Base-by-base conservation (phyloP, 2,113 vertebrate species). In the Sturnus vulgaris region DNA sequence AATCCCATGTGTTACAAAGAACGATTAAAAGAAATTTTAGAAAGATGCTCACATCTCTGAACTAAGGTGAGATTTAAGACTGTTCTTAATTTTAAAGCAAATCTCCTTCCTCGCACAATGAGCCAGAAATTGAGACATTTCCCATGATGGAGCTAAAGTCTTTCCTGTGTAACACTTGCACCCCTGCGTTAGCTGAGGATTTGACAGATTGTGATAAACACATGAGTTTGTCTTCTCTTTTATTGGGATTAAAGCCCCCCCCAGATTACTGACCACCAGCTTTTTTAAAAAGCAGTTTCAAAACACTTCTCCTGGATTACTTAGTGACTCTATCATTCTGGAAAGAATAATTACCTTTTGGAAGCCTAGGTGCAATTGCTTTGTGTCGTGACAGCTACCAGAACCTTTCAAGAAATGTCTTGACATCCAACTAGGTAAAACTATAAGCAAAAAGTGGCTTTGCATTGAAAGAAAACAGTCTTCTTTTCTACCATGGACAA, bases 101-200 rank as follows among this genome's bases (percentile, higher is more conserved):
- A 66, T 50, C 46, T 72, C 22, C 35, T 53, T 57, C 59, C 80
- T 42, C 57, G 46, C 42, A 57, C 37, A 60, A 3, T 18, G 40
- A 86, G 12, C 83, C 83, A 55, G 83, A 61, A 20, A n/a, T 53
- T 49, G 42, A 83, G 76, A 86, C 0, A 0, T 12, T 69, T 88
- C 16, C 31, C 23, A 40, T 11, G 68, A 22, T 7, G 40, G 53
- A 79, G n/a, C 9, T 35, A 25, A 35, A 3, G 25, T 15, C 25
- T 37, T 72, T 39, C 44, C 56, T 55, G 5, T 8, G 11, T 16
- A 82, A 76, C n/a, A 28, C 33, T 21, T 69, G 52, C 35, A 44
- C 5, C 23, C 33, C 65, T 60, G 12, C 0, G 0, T 40, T 37
- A 64, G 14, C 31, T 47, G 27, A 83, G 39, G 22, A 50, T 46